Base-by-base conservation (phyloP, 2,888 invertebrate genomes). In the Vandiemenella viatica region DNA sequence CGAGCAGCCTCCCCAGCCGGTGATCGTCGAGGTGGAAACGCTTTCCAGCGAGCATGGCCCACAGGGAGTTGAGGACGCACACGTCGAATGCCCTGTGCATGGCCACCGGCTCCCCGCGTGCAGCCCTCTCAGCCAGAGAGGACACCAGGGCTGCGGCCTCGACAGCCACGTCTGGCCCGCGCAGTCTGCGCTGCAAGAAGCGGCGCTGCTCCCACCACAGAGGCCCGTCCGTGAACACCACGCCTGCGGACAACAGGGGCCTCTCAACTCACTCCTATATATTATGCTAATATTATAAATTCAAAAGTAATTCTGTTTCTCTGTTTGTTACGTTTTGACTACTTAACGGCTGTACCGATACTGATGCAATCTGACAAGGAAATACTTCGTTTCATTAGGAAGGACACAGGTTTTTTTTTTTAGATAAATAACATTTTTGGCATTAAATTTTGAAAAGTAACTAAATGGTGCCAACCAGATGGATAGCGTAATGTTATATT, bases 41-140 rank as follows among this genome's bases (percentile, higher is more conserved):
- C 63, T 72, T 66, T 57, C 81, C 80, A 44, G 83, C 81, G 45
- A 80, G 70, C 66, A 79, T 76, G 18, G 72, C 73, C 84, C 83
- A 84, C 16, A 83, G 61, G 0, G 77, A 72, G 61, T 83, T 83
- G 53, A 83, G 64, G 1, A 81, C 76, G 0, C 77, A 72, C 37
- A 77, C 65, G 49, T 79, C 76, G 38, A 83, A 73, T 1, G 70
- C 63, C 8, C 63, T 64, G 52, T 72, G 70, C 55, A 78, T 70
- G 40, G 64, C 63, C 1, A 80, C 66, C 0, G 74, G 64, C 18
- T n/a, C n/a, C n/a, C 63, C 59, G 54, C 55, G 60, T 8, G n/a
- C 42, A n/a, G 8, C 10, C 51, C 41, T 53, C 51, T 49, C 48
- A 8, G 49, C 45, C 71, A 70, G 56, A 26, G 63, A 63, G 8